Base-by-base conservation (phyloP, 2,888 invertebrate genomes). In the Drosophila paranaensis region DNA sequence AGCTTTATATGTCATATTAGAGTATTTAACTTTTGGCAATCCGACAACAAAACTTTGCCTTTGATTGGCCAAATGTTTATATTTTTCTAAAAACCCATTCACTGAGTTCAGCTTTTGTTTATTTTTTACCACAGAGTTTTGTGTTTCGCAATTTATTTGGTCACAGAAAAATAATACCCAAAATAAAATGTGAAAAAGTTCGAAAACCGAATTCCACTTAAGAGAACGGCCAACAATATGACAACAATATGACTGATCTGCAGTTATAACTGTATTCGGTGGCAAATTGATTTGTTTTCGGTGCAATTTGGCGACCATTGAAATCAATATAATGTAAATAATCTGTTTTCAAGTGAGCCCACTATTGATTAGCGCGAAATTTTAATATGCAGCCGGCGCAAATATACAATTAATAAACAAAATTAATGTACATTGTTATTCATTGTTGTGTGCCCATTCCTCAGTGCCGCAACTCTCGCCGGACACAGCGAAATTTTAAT, bases 291-390 rank as follows among this genome's bases (percentile, higher is more conserved):
- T 46, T 56, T 51, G 54, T 48, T 61, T 43, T 61, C 50, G 25
- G 45, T 30, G 35, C 9, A 51, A 39, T 42, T 35, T 10, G 14
- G 3, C 8, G 16, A 13, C 48, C 50, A 57, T 57, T 64, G 67
- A 60, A 79, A 60, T 67, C 54, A 65, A 85, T 79, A 62, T 56
- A 68, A 69, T 57, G 57, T 56, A 69, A 69, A 66, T 81, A 86
- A 83, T 77, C 70, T 60, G 37, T 67, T 76, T 65, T 62, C 33
- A 74, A 79, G 67, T 63, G 58, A 46, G 60, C 56, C 60, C 56
- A 94, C 92, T 65, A 95, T 94, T 94, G 95, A 95, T 90, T 93
- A 88, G 69, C 73, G 65, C 73, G 53, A 48, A 70, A 84, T 70
- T 83, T 88, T 82, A 88, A 65, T 85, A 77, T 82, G 81, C 89